phyloP scores from a whole-genome alignment of 2,888 invertebrate species.

The Hypercompe scribonia region DNA sequence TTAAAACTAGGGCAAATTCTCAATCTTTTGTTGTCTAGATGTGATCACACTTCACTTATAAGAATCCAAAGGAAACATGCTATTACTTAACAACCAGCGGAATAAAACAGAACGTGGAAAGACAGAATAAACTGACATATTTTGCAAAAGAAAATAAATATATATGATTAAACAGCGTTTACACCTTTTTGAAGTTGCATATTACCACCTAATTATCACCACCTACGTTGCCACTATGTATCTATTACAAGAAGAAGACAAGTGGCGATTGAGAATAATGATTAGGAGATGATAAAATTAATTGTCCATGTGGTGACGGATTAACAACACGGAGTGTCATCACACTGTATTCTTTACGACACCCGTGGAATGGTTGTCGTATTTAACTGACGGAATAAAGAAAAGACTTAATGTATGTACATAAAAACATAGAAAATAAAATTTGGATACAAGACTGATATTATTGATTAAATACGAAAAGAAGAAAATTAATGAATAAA shows the following conservation, averaged over 20 bases:
- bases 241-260: not conserved
- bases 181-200: conserved; percentile 53
- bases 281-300: not conserved
- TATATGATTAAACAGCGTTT: conserved; percentile 55
- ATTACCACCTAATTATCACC: conserved; percentile 19
- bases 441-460: no score
- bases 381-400: not conserved
- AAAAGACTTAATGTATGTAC: no score
- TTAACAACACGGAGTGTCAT: no score
- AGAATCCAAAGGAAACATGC: conserved; percentile 44
- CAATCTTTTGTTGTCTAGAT: conserved; percentile 10
- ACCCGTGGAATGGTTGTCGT: not conserved
- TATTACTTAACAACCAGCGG: conserved; percentile 50
- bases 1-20: conserved; percentile 15
- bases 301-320: no score
- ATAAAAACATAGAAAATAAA: no score
- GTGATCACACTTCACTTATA: conserved; percentile 16
- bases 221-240: no score
- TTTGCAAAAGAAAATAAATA: conserved; percentile 48
- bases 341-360: no score
- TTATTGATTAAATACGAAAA: not conserved
- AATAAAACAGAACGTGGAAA: conserved; percentile 27
- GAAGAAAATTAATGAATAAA: not conserved
- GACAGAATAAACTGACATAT: conserved; percentile 61
- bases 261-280: not conserved